Evolutionary conservation across 2,113 vertebrate genomes (phyloP).

Genomic region (Dicentrarchus labrax): DNA sequence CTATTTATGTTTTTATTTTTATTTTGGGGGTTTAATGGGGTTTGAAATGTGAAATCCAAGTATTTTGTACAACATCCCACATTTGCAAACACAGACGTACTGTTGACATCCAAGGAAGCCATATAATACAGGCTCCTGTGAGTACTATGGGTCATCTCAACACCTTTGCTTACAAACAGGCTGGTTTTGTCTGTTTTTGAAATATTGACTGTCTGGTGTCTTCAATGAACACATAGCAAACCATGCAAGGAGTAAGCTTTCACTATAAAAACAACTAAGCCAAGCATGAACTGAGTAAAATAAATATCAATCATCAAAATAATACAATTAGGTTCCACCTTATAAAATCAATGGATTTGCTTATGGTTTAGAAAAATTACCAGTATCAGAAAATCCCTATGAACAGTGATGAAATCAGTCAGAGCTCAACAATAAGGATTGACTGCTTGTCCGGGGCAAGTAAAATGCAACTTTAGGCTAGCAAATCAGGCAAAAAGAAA

Average conservation of each 20-base stretch:
- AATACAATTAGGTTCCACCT: neutral
- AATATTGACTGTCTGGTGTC: neutral
- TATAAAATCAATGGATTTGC: no score
- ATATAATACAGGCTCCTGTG: neutral
- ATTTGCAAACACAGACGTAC: neutral
- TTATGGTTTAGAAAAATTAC: neutral
- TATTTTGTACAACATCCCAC: neutral
- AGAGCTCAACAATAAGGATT: no score
- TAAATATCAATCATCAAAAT: neutral
- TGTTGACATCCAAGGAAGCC: neutral
- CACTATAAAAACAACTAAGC: neutral
- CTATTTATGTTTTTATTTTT: neutral
- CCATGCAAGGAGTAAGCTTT: neutral
- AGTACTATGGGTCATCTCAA: conserved; percentile 2
- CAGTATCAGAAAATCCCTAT: no score
- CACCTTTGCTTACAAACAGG: neutral
- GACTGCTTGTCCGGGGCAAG: no score
- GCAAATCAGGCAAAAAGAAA: no score
- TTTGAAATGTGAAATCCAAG: neutral
- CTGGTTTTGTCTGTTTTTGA: neutral
- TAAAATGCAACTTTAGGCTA: no score
- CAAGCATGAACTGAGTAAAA: neutral
- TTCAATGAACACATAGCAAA: neutral
- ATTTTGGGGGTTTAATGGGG: neutral
- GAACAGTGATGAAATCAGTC: neutral